Percentiles rank a stretch among this genome's conserved stretches.
These are phyloP conservation scores for Strigamia maritima DNA, from an alignment of 2,888 invertebrate genomes.

Conservation along the genomic window DNA sequence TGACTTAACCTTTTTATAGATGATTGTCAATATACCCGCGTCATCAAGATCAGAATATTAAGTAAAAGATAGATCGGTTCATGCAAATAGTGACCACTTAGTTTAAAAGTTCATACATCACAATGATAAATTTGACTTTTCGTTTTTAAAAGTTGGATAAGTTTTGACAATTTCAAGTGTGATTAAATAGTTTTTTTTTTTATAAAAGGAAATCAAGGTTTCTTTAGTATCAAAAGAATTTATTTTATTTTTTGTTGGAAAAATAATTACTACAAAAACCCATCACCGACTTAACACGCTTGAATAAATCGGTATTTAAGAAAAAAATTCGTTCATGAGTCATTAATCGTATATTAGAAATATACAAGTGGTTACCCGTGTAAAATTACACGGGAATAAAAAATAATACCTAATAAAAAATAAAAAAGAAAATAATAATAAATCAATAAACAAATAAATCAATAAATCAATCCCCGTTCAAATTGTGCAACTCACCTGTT, in stretches of 20 bases:
- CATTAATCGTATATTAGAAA: neutral
- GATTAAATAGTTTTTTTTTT: neutral
- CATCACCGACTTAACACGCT: neutral
- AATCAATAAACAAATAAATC: too few relatives aligned
- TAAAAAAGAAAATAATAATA: too few relatives aligned
- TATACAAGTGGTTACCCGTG: too few relatives aligned
- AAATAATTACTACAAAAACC: neutral
- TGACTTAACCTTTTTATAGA: neutral
- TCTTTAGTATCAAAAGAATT: neutral
- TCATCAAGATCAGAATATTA: neutral
- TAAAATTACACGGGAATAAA: too few relatives aligned
- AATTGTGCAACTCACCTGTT: too few relatives aligned
- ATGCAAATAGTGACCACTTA: neutral
- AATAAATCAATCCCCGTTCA: too few relatives aligned
- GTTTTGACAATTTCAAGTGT: neutral
- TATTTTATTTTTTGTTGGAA: neutral
- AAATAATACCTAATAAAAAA: too few relatives aligned
- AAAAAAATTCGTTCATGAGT: neutral
- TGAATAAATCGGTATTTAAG: neutral
- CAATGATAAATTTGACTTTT: neutral
- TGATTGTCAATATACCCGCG: neutral
- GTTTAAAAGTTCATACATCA: neutral
- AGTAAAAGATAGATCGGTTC: neutral
- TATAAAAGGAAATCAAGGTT: neutral
- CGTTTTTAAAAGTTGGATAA: neutral